Evolutionary conservation across 2,797 vertebrate species (phyloP).

Genomic region (Toxotes lorentzi): DNA sequence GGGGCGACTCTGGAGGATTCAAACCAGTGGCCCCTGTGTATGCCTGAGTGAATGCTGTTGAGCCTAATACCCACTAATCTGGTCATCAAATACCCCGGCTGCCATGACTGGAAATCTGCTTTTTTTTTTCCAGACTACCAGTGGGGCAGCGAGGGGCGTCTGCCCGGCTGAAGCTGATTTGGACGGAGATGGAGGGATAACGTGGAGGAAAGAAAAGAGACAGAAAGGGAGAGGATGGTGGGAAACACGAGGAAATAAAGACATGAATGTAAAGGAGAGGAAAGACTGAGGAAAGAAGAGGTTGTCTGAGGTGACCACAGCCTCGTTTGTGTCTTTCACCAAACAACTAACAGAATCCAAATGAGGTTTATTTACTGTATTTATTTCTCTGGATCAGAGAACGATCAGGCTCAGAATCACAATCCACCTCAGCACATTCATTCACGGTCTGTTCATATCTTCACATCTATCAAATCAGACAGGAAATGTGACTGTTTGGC

Average conservation of each 20-base stretch:
- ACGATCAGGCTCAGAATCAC: no score
- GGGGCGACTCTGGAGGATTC: slow-evolving; percentile 69
- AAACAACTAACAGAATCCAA: neutral
- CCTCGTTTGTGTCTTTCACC: slow-evolving; percentile 5
- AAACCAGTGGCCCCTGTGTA: slow-evolving; percentile 74
- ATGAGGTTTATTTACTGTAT: neutral
- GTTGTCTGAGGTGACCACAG: slow-evolving; percentile 35
- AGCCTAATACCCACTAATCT: slow-evolving; percentile 82
- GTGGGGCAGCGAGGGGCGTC: slow-evolving; percentile 52
- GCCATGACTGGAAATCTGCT: slow-evolving; percentile 65
- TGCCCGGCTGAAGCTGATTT: slow-evolving; percentile 23
- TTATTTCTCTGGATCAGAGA: neutral
- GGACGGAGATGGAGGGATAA: slow-evolving; percentile 27
- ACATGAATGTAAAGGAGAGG: slow-evolving; percentile 4
- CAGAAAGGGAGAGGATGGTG: neutral
- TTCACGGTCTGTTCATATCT: no score
- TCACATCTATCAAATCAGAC: no score
- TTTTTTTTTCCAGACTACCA: slow-evolving; percentile 43
- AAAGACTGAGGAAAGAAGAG: neutral
- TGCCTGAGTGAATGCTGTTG: slow-evolving; percentile 75
- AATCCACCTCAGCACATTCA: no score
- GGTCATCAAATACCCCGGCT: slow-evolving; percentile 78
- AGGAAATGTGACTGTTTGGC: no score
- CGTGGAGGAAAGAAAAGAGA: neutral
- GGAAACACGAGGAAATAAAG: slow-evolving; percentile 18